Evolutionary conservation across 23 tunicate species (phyloP).

Genomic region (Halocynthia aurantium): DNA sequence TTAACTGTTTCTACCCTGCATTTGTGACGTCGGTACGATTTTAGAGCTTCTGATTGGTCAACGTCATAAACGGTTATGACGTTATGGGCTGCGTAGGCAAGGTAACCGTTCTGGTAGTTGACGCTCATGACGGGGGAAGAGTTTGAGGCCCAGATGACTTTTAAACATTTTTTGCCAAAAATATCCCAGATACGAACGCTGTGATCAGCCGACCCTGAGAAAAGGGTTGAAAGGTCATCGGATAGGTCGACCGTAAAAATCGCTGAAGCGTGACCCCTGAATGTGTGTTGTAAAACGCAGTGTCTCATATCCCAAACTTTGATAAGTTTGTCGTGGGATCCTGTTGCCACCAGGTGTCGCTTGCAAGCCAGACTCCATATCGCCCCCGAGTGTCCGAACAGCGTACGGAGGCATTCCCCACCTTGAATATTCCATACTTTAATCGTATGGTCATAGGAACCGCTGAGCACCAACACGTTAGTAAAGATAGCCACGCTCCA

Average conservation of each 20-base stretch:
- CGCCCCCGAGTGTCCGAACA: constrained; percentile 72
- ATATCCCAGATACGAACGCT: constrained; percentile 19
- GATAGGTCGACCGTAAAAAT: constrained; percentile 65
- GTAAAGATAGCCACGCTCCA: constrained; percentile 79
- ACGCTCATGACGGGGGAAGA: constrained; percentile 22
- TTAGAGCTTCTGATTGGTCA: neutral
- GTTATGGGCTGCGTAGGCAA: constrained; percentile 17
- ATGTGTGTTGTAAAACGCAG: constrained; percentile 41
- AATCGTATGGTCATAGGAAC: constrained; percentile 65
- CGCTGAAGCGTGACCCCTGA: constrained; percentile 63
- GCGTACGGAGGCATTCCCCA: constrained; percentile 54
- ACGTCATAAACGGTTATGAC: constrained; percentile 4
- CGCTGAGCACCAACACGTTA: constrained; percentile 53
- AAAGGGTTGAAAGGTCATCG: constrained; percentile 28
- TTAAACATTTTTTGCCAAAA: neutral
- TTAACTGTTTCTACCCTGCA: constrained; percentile 11
- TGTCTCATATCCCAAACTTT: constrained; percentile 81
- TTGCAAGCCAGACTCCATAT: constrained; percentile 75
- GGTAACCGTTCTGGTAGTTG: neutral
- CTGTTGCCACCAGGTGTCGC: constrained; percentile 56
- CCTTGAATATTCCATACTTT: constrained; percentile 57
- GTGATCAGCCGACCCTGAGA: constrained; percentile 71
- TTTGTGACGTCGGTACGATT: constrained; percentile 19
- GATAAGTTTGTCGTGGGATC: constrained; percentile 61
- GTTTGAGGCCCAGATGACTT: constrained; percentile 16